Percentiles rank a stretch among this genome's conserved stretches.
Evolutionary conservation across 2,113 vertebrate genomes (phyloP).

Genomic region (Cyphomyrus plagiostoma): DNA sequence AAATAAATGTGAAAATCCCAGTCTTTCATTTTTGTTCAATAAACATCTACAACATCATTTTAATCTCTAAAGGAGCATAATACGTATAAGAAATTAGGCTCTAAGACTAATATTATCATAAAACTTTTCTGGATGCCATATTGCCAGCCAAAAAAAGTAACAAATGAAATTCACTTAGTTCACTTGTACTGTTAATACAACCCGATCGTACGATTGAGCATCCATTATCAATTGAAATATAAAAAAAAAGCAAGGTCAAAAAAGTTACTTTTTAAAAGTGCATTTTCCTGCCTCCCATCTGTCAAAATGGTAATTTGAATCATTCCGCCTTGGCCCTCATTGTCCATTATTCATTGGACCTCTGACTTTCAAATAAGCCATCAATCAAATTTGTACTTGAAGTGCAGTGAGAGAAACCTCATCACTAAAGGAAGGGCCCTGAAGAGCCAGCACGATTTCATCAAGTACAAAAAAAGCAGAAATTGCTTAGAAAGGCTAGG

Average conservation of each 20-base stretch:
- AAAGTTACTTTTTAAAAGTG: not conserved
- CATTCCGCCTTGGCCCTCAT: not conserved
- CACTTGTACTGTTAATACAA: not conserved
- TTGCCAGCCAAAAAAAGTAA: not conserved
- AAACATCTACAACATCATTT: not conserved
- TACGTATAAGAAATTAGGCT: not conserved
- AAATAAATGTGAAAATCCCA: not conserved
- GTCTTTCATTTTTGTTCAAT: not conserved
- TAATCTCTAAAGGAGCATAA: not conserved
- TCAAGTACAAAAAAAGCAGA: not conserved
- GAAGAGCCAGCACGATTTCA: not conserved
- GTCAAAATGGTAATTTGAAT: not conserved
- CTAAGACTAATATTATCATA: not conserved
- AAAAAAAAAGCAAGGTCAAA: not conserved
- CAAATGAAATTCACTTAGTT: not conserved
- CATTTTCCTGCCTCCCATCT: not conserved
- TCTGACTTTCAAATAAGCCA: conserved; percentile 1
- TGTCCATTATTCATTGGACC: not conserved
- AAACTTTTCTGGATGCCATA: not conserved
- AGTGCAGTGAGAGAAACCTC: not conserved
- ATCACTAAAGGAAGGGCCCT: not conserved
- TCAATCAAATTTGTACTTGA: not conserved
- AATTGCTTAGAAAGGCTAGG: not conserved
- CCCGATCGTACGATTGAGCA: not conserved
- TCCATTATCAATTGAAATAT: not conserved